These are phyloP conservation scores for Chrysemys picta DNA, from an alignment of 2,113 vertebrate species.

Conservation along the genomic window DNA sequence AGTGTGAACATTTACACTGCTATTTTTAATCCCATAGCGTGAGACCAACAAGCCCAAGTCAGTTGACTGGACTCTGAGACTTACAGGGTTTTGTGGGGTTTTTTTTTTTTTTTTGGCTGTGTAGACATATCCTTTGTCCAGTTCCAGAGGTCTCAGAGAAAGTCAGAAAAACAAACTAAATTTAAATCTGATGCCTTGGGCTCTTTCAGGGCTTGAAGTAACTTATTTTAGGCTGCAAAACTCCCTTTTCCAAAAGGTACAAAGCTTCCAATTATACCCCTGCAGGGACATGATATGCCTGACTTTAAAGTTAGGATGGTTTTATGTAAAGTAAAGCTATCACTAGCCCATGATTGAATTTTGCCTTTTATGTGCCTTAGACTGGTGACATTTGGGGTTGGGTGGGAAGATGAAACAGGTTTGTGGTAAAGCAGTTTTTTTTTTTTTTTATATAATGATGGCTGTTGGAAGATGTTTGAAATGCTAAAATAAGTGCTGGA, in stretches of 20 bases:
- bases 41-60: background rate
- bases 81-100: background rate
- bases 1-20: background rate
- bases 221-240: background rate
- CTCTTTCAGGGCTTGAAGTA: background rate
- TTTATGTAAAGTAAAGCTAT: background rate
- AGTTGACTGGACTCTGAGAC: background rate
- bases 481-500: background rate
- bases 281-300: rapidly evolving
- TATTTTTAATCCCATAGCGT: background rate
- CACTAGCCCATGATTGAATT: background rate
- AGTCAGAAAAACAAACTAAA: background rate
- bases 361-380: background rate
- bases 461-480: background rate
- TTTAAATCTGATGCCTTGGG: background rate
- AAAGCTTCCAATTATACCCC: background rate
- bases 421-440: background rate
- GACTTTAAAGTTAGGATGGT: background rate
- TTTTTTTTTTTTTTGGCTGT: background rate
- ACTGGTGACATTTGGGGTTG: background rate
- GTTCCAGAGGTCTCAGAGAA: background rate
- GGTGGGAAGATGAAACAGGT: background rate
- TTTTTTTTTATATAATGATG: background rate
- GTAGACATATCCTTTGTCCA: background rate
- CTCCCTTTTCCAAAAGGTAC: rapidly evolving